These are phyloP conservation scores for Maniola hyperantus DNA, from an alignment of 2,888 invertebrate species.

Conservation along the genomic window DNA sequence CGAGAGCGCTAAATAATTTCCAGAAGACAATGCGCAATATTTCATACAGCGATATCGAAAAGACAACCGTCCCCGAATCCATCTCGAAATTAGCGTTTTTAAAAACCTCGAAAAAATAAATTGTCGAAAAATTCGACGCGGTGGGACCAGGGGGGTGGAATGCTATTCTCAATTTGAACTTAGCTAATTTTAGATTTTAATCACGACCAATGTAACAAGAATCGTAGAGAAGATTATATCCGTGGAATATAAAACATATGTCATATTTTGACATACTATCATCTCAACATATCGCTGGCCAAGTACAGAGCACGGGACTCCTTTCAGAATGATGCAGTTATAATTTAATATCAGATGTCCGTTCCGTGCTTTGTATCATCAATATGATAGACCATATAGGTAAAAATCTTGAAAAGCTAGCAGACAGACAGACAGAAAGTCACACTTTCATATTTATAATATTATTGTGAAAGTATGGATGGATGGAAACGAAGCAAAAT, in stretches of 20 bases:
- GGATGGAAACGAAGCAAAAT: too few species aligned
- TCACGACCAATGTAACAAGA: slow-evolving; percentile 35
- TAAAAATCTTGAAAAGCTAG: too few species aligned
- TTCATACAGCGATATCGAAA: slow-evolving; percentile 41
- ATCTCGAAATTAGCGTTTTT: slow-evolving; percentile 71
- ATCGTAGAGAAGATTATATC: neutral
- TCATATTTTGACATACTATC: too few species aligned
- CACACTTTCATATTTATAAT: too few species aligned
- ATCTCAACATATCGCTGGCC: too few species aligned
- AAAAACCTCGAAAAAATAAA: slow-evolving; percentile 61
- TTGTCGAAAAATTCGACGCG: slow-evolving; percentile 58
- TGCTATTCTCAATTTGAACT: slow-evolving; percentile 52
- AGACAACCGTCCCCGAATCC: slow-evolving; percentile 57
- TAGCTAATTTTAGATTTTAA: slow-evolving; percentile 60
- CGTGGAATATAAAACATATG: neutral
- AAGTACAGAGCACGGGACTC: too few species aligned
- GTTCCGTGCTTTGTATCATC: too few species aligned
- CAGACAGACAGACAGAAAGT: too few species aligned
- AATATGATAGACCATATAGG: too few species aligned
- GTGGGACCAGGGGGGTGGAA: slow-evolving; percentile 47
- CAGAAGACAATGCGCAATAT: slow-evolving; percentile 47
- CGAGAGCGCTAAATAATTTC: slow-evolving; percentile 30
- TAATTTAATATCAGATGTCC: too few species aligned
- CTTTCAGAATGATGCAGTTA: too few species aligned
- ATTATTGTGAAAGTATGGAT: too few species aligned